Evolutionary conservation across 2,797 vertebrate species (phyloP).

Genomic region (Remorina albescens): DNA sequence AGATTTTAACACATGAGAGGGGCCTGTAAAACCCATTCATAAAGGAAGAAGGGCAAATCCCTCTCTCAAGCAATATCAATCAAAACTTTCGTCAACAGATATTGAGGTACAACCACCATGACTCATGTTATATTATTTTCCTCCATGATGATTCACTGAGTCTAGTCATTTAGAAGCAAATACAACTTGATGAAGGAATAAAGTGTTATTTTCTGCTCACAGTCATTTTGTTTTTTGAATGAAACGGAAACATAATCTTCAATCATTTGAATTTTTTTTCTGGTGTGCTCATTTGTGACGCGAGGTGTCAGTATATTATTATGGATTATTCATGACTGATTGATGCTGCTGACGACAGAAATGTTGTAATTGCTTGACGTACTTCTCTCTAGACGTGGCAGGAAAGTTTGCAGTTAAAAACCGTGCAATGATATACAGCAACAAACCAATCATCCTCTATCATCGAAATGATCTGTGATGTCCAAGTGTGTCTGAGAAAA

Average conservation of each 20-base stretch:
- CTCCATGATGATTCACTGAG: constrained; percentile 14
- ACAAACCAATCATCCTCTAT: constrained; percentile 24
- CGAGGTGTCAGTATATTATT: not conserved
- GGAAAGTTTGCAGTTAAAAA: not conserved
- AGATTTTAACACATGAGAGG: constrained; percentile 10
- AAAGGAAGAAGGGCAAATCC: not conserved
- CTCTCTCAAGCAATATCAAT: constrained; percentile 1
- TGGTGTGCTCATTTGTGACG: not conserved
- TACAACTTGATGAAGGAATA: not conserved
- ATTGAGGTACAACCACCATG: not conserved
- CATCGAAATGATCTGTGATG: constrained; percentile 40
- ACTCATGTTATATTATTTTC: constrained; percentile 5
- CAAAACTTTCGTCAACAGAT: not conserved
- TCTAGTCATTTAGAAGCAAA: not conserved
- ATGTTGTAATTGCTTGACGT: not conserved
- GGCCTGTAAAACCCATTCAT: not conserved
- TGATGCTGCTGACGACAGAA: not conserved
- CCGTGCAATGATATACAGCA: not conserved
- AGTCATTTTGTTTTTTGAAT: not conserved
- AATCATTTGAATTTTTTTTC: constrained; percentile 7
- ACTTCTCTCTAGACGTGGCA: not conserved
- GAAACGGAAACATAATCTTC: not conserved
- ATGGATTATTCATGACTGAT: constrained; percentile 8
- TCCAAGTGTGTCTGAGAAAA: constrained; percentile 21
- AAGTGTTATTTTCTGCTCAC: constrained; percentile 3